Evolutionary conservation across 2,888 invertebrate species (phyloP).

Genomic region (Acleris holmiana): DNA sequence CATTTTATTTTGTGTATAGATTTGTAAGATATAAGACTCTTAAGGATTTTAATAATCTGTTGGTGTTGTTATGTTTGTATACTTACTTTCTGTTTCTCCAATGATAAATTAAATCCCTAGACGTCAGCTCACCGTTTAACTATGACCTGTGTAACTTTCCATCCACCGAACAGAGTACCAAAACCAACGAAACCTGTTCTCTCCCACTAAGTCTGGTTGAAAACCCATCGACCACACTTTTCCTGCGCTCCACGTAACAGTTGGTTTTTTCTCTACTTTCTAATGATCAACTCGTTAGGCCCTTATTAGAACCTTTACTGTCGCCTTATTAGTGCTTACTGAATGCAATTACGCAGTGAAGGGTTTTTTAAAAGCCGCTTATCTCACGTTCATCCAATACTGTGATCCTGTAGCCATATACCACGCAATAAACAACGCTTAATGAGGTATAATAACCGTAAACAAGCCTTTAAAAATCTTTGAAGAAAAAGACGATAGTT

Average conservation of each 20-base stretch:
- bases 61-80: background rate
- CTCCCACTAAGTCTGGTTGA: conserved; percentile 24
- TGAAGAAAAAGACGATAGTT: conserved; percentile 10
- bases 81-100: too few relatives aligned
- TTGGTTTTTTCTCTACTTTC: conserved; percentile 56
- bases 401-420: conserved; percentile 39
- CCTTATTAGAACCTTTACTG: conserved; percentile 45
- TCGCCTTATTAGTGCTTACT: conserved; percentile 62
- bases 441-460: conserved; percentile 27
- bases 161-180: conserved; percentile 13
- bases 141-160: conserved; percentile 21
- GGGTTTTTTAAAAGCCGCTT: conserved; percentile 62
- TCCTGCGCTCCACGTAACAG: conserved; percentile 56
- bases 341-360: conserved; percentile 69
- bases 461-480: conserved; percentile 13
- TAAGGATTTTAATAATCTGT: too few relatives aligned
- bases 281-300: conserved; percentile 47
- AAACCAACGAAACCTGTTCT: conserved; percentile 33
- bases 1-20: too few relatives aligned
- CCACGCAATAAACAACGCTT: conserved; percentile 26
- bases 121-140: background rate
- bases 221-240: conserved; percentile 46
- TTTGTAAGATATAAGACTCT: too few relatives aligned
- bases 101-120: background rate
- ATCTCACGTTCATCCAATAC: conserved; percentile 60